Conservation (phyloP, 2,113 vertebrate genomes). For the Alethe castanea region DNA sequence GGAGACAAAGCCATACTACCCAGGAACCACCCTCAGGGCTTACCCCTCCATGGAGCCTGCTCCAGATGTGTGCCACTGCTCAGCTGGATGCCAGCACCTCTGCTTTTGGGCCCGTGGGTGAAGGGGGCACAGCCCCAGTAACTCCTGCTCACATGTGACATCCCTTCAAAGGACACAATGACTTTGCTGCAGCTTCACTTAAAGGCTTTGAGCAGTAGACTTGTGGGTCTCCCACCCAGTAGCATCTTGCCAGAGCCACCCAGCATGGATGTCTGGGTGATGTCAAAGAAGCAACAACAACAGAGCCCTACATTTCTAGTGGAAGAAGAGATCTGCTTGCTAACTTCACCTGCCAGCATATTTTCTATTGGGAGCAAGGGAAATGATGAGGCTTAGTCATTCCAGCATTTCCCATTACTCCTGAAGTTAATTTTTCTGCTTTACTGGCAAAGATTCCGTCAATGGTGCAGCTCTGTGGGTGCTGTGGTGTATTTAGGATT, state of each 20-base stretch:
- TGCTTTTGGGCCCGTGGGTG: background rate
- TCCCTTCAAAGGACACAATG: background rate
- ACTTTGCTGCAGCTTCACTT: background rate
- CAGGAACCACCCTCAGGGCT: background rate
- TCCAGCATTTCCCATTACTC: background rate
- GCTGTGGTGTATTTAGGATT: background rate
- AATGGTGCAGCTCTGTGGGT: background rate
- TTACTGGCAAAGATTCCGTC: background rate
- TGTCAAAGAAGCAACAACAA: background rate
- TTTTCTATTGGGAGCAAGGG: background rate
- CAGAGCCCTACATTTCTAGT: background rate
- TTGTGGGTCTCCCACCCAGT: background rate
- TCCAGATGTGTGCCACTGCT: background rate
- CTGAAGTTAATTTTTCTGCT: background rate
- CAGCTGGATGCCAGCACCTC: background rate
- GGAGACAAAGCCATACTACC: background rate
- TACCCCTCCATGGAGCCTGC: background rate
- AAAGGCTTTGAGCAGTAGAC: background rate
- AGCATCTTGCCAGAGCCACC: background rate
- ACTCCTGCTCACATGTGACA: fast-evolving
- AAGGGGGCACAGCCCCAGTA: background rate
- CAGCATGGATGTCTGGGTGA: background rate
- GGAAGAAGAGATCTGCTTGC: background rate
- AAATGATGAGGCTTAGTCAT: background rate
- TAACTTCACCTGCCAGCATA: background rate